Conservation (phyloP, 2,888 invertebrate species). For the Tineola bisselliella region DNA sequence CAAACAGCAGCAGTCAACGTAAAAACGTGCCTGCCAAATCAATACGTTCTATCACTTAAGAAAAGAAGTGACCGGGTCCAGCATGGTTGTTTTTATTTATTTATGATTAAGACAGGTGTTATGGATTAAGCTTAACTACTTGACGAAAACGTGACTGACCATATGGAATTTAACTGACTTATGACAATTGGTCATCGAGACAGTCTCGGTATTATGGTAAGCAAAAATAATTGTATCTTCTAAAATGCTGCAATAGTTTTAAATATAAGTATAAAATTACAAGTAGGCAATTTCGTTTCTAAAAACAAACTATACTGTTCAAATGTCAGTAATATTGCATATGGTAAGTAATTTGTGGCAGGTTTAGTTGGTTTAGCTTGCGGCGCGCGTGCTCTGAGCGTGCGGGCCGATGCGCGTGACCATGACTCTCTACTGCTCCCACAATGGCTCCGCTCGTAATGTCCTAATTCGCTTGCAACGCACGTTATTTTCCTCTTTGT, state of each 20-base stretch:
- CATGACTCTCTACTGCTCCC: background rate
- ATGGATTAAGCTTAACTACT: background rate
- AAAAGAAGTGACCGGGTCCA: too few species aligned
- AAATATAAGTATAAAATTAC: too few species aligned
- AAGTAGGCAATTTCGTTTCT: background rate
- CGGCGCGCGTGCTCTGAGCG: conserved; percentile 5
- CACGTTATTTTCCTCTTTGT: conserved; percentile 42
- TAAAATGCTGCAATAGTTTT: too few species aligned
- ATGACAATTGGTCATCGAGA: background rate
- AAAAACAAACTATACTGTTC: conserved; percentile 1
- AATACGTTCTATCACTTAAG: background rate
- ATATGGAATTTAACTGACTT: background rate
- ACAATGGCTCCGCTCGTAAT: conserved; percentile 19
- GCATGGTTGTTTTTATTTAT: too few species aligned
- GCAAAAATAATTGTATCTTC: too few species aligned
- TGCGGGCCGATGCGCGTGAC: conserved; percentile 8
- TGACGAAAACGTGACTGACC: background rate
- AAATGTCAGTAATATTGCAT: conserved; percentile 4
- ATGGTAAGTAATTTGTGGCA: conserved; percentile 7
- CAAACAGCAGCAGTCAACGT: background rate
- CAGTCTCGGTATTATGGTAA: background rate
- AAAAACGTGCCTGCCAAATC: conserved; percentile 6
- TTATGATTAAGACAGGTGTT: background rate
- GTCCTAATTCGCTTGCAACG: conserved; percentile 45
- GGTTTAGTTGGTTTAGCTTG: conserved; percentile 10